These are phyloP conservation scores for Drosophila repleta DNA, from an alignment of 1,140 invertebrate genomes.

Conservation along the genomic window DNA sequence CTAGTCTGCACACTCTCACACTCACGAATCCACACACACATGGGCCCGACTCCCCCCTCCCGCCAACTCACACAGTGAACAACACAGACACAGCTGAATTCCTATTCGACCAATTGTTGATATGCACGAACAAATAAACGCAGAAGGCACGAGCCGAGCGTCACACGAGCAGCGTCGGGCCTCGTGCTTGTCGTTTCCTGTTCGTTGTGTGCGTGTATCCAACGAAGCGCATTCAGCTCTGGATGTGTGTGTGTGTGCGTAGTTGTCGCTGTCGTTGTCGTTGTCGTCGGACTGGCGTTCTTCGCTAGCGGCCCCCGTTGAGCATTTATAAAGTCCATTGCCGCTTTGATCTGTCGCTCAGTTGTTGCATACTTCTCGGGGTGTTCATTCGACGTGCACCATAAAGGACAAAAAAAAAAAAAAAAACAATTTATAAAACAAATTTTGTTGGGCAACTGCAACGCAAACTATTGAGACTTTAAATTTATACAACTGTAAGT, in stretches of 20 bases:
- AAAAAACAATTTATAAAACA: not conserved
- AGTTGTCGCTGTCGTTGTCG: constrained; percentile 2
- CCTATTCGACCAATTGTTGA: constrained; percentile 82
- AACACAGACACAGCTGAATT: constrained; percentile 32
- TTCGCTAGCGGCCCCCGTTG: constrained; percentile 27
- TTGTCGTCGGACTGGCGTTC: constrained; percentile 23
- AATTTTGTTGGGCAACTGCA: not conserved
- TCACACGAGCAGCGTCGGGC: constrained; percentile 47
- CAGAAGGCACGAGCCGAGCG: constrained; percentile 25
- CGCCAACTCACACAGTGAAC: constrained; percentile 17
- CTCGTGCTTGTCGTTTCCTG: constrained; percentile 30
- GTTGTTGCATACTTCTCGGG: constrained; percentile 78
- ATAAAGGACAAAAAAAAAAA: constrained; percentile 5
- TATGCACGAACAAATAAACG: constrained; percentile 61
- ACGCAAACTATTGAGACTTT: constrained; percentile 4
- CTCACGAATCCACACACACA: not conserved
- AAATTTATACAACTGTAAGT: constrained; percentile 9
- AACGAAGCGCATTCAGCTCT: constrained; percentile 31
- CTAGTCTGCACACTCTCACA: constrained; percentile 3
- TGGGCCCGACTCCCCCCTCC: constrained; percentile 4
- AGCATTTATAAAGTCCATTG: constrained; percentile 66
- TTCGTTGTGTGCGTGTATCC: constrained; percentile 18
- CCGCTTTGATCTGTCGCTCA: constrained; percentile 75
- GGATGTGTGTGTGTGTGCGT: constrained; percentile 6
- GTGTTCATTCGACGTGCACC: constrained; percentile 52